Evolutionary conservation across 1,140 invertebrate genomes (phyloP).

Genomic region (Cataglyphis hispanica): DNA sequence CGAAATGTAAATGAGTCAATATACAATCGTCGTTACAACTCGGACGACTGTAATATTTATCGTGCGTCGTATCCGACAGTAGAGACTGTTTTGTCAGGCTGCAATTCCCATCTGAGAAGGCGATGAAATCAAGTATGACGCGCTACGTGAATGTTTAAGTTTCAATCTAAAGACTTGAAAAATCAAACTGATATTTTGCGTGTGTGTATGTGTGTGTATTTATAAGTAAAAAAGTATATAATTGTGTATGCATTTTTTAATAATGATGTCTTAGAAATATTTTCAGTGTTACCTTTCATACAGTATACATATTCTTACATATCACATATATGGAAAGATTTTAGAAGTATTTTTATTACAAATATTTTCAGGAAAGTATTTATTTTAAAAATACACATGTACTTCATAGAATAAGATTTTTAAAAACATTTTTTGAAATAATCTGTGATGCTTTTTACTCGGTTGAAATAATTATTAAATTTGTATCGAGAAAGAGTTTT

Average conservation of each 20-base stretch:
- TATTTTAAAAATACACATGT: not conserved
- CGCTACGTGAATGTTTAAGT: not conserved
- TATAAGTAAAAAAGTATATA: too few relatives aligned
- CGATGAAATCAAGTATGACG: constrained; percentile 9
- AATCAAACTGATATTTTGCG: too few relatives aligned
- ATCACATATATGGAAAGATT: too few relatives aligned
- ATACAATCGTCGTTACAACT: constrained; percentile 66
- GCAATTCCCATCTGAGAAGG: constrained; percentile 7
- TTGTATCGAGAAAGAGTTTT: not conserved
- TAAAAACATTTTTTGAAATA: not conserved
- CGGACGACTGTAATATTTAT: constrained; percentile 75
- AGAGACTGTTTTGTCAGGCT: not conserved
- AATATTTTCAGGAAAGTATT: constrained; percentile 37
- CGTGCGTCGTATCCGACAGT: constrained; percentile 18
- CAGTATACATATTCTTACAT: too few relatives aligned
- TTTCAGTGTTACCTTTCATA: too few relatives aligned
- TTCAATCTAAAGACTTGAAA: too few relatives aligned
- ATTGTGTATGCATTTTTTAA: too few relatives aligned
- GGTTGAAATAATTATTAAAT: not conserved
- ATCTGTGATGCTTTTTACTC: not conserved
- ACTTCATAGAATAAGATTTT: not conserved
- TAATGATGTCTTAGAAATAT: too few relatives aligned
- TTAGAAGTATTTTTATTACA: too few relatives aligned
- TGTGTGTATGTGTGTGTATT: too few relatives aligned
- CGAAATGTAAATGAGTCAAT: constrained; percentile 71